Base-by-base conservation (phyloP, 2,888 invertebrate genomes). In the Rhodophaea formosa region DNA sequence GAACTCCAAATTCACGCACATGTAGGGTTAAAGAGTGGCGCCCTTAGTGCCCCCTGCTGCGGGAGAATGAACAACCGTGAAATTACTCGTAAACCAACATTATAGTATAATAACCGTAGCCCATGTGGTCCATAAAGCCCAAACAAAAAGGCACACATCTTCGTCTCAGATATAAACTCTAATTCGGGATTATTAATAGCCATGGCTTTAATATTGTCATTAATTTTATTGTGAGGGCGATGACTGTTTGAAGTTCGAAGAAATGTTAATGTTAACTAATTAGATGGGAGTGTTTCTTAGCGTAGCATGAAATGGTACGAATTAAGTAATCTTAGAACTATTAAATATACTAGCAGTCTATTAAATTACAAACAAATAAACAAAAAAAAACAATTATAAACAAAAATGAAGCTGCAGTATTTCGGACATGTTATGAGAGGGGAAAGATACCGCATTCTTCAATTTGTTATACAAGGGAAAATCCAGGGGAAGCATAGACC, bases 1-100 rank as follows among this genome's bases (percentile, higher is more conserved):
- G 46, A 17, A n/a, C 46, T 35, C 35, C 5, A 35, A 51, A 35
- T 51, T 51, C 10, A 51, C 35, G 35, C 35, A 17, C 39, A 35
- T 35, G 51, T 51, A 32, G 15, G 30, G 44, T 30, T 32, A 30
- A 46, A 51, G 51, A 51, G 51, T 32, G 32, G 35, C 47, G 56
- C 49, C 56, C 56, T 56, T 23, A 23, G 30, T 32, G 77, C 70
- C 76, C 82, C 86, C 86, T 75, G 79, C 80, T 69, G 77, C 53
- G 76, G 68, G 70, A 67, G 78, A 83, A 85, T 84, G 86, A 84
- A 81, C 80, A 84, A 83, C 88, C 88, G 84, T 88, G 88, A 89
- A 88, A 88, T 88, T 81, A 84, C 81, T 87, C 88, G 81, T 89
- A 89, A 88, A 87, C 80, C 80, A 82, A 72, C 86, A 88, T 88